phyloP scores from a whole-genome alignment of 2,888 invertebrate species.

The Acrocera orbiculus region DNA sequence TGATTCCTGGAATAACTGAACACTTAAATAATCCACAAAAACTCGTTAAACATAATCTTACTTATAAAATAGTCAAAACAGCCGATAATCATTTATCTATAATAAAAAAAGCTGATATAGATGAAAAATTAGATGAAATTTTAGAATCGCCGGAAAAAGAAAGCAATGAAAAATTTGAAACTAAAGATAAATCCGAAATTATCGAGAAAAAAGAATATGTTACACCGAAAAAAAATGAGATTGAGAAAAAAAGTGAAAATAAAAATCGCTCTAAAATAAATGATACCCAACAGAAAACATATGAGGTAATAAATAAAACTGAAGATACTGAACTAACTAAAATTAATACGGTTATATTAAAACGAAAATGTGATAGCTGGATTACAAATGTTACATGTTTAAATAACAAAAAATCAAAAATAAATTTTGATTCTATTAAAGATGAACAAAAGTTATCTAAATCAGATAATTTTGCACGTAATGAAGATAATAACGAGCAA shows the following conservation, averaged over 20 bases:
- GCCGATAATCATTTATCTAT: conserved; percentile 28
- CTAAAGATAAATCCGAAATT: not conserved
- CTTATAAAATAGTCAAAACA: conserved; percentile 30
- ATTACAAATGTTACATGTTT: conserved; percentile 1
- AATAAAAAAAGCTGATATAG: conserved; percentile 20
- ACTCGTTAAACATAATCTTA: conserved; percentile 23
- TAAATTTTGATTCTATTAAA: too few relatives aligned
- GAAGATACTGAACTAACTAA: conserved; percentile 19
- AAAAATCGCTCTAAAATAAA: not conserved
- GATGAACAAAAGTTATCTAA: too few relatives aligned
- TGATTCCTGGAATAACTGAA: conserved; percentile 37
- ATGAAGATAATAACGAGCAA: too few relatives aligned
- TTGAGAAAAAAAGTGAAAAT: not conserved
- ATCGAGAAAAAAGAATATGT: conserved; percentile 3
- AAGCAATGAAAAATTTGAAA: not conserved
- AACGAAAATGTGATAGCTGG: conserved; percentile 21
- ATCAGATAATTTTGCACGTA: too few relatives aligned
- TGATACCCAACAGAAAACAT: conserved; percentile 2
- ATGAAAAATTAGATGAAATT: not conserved
- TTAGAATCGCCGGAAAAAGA: not conserved
- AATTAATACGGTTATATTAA: conserved; percentile 25
- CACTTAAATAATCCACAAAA: conserved; percentile 19
- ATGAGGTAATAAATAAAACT: conserved; percentile 11
- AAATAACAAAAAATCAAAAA: not conserved
- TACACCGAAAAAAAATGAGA: conserved; percentile 2